Evolutionary conservation across 2,888 invertebrate species (phyloP).

Genomic region (Zygothrica quintamaculata): DNA sequence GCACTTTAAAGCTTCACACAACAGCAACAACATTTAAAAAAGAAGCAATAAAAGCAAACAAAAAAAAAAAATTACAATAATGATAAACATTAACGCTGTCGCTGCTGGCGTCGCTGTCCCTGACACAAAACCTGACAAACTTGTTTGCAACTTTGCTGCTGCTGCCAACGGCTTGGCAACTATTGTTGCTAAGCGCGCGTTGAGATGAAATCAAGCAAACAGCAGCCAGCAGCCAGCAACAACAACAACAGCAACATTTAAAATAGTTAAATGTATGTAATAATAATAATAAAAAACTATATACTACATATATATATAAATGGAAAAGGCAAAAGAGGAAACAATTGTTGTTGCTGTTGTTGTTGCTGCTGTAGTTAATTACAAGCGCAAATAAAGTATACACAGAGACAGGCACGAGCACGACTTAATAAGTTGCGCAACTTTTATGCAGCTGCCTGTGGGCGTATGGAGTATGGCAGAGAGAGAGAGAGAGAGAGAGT

Average conservation of each 20-base stretch:
- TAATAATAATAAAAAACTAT: conserved; percentile 16
- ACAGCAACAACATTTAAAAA: no score
- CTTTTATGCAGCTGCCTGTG: conserved; percentile 49
- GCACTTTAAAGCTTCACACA: no score
- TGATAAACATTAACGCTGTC: conserved; percentile 8
- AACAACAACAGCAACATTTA: conserved; percentile 3
- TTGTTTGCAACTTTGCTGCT: conserved; percentile 42
- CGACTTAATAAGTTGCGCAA: conserved; percentile 64
- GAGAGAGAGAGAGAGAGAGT: not conserved
- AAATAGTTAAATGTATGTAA: conserved; percentile 26
- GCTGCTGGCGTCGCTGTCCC: not conserved
- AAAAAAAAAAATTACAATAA: not conserved
- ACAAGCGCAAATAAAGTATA: conserved; percentile 73
- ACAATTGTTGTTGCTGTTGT: conserved; percentile 15
- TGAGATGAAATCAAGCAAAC: conserved; percentile 62
- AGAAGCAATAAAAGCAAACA: not conserved
- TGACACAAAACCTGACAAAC: conserved; percentile 62
- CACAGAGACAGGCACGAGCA: conserved; percentile 23
- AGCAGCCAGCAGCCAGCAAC: conserved; percentile 25
- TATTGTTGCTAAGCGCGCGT: conserved; percentile 69
- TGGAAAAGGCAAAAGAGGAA: conserved; percentile 51
- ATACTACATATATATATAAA: no score
- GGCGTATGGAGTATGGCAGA: conserved; percentile 12
- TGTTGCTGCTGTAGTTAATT: conserved; percentile 49
- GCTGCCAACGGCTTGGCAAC: conserved; percentile 45